A percentile compares a stretch with the other conserved stretches of the same genome.
Evolutionary conservation across 2,797 vertebrate species (phyloP).

Genomic region (Limnodromus scolopaceus): DNA sequence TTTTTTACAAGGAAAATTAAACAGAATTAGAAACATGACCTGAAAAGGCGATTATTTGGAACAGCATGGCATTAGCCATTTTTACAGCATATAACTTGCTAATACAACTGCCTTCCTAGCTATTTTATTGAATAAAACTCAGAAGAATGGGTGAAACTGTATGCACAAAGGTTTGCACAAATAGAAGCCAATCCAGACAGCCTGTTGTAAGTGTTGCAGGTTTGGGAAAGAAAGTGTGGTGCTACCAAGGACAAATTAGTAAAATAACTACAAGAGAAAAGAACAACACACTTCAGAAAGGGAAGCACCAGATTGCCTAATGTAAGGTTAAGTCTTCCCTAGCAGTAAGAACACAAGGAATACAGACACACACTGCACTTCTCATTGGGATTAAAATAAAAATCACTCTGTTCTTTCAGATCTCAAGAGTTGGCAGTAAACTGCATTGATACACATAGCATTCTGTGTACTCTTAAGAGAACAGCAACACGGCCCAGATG

Average conservation of each 20-base stretch:
- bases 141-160: neutral
- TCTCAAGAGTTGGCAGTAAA: neutral
- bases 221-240: neutral
- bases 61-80: neutral
- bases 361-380: neutral
- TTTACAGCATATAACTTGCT: neutral
- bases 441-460: neutral
- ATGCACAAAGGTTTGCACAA: neutral
- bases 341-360: neutral
- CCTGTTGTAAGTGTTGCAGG: neutral
- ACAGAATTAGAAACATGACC: neutral
- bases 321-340: neutral
- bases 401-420: neutral
- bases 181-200: neutral
- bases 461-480: neutral
- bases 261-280: neutral
- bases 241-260: neutral
- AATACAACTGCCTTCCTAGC: neutral
- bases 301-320: neutral
- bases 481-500: neutral
- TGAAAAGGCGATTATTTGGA: neutral
- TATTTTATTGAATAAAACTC: neutral
- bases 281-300: neutral
- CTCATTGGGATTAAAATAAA: neutral
- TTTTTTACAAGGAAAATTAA: neutral